Percentiles rank a stretch among this genome's conserved stretches.
These are phyloP conservation scores for Anser cygnoides DNA, from an alignment of 2,113 vertebrate species.

Conservation along the genomic window DNA sequence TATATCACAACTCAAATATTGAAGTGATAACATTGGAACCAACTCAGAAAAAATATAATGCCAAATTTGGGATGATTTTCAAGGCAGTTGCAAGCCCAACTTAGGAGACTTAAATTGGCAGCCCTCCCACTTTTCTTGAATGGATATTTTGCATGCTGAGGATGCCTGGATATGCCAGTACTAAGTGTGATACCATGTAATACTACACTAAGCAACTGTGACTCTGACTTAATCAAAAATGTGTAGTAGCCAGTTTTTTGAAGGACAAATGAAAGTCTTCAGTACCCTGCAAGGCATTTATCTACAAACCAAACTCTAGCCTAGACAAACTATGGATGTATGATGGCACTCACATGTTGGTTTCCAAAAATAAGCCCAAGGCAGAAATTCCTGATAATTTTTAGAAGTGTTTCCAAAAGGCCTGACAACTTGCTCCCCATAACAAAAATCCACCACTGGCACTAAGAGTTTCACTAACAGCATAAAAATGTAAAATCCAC, in stretches of 20 bases:
- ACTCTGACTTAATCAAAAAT: neutral
- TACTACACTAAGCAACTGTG: neutral
- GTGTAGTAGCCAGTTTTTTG: neutral
- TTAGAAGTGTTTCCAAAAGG: neutral
- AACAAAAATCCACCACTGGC: neutral
- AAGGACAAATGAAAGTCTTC: neutral
- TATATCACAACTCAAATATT: neutral
- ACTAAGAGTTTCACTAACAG: neutral
- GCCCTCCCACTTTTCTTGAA: neutral
- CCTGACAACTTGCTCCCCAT: neutral
- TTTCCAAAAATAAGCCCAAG: constrained; percentile 25
- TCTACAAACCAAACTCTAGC: neutral
- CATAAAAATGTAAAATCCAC: neutral
- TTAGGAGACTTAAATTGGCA: neutral
- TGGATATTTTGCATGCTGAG: neutral
- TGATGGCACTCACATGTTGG: neutral
- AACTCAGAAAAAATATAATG: neutral
- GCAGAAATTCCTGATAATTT: neutral
- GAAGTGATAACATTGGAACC: neutral
- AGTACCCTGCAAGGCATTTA: neutral
- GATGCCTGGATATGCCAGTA: neutral
- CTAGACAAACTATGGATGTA: neutral
- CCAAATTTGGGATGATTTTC: neutral
- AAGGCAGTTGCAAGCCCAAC: neutral
- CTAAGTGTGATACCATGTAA: neutral